These are phyloP conservation scores for Helostoma temminkii DNA, from an alignment of 2,797 vertebrate species.

Conservation along the genomic window DNA sequence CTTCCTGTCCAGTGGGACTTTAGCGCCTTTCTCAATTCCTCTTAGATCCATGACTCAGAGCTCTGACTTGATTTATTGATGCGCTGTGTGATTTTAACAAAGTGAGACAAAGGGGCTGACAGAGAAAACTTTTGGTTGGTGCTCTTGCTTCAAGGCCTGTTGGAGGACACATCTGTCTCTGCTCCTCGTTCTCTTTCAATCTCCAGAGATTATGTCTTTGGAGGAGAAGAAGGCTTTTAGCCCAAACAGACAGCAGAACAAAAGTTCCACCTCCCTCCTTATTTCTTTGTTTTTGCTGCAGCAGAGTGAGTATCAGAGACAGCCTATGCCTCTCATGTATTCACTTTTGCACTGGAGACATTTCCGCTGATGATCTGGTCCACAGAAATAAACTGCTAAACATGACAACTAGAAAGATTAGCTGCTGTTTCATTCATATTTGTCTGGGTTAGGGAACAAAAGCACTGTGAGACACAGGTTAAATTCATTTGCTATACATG, in stretches of 20 bases:
- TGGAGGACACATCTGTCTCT: slow-evolving; percentile 58
- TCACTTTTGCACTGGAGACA: slow-evolving; percentile 27
- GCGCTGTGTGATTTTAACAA: slow-evolving; percentile 64
- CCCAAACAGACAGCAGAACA: slow-evolving; percentile 23
- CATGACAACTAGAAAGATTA: slow-evolving; percentile 9
- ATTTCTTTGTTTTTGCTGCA: slow-evolving; percentile 34
- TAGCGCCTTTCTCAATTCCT: slow-evolving; percentile 46
- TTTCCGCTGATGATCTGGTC: slow-evolving; percentile 38
- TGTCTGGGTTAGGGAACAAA: slow-evolving; percentile 21
- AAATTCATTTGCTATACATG: not conserved
- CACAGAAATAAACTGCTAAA: slow-evolving; percentile 34
- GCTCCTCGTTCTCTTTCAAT: slow-evolving; percentile 35
- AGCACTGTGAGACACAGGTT: slow-evolving; percentile 7
- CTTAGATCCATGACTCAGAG: slow-evolving; percentile 56
- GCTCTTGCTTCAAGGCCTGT: slow-evolving; percentile 49
- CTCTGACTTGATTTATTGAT: slow-evolving; percentile 71
- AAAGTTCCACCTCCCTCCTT: slow-evolving; percentile 17
- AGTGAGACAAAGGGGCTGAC: slow-evolving; percentile 62
- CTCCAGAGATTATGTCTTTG: slow-evolving; percentile 50
- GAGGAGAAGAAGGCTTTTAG: slow-evolving; percentile 23
- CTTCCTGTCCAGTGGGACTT: slow-evolving; percentile 53
- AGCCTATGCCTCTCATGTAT: slow-evolving; percentile 13
- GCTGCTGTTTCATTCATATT: slow-evolving; percentile 19
- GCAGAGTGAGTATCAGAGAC: slow-evolving; percentile 8
- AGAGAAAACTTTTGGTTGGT: slow-evolving; percentile 58